Base-by-base conservation (phyloP, 2,113 vertebrate genomes). In the Syngnathus typhle region DNA sequence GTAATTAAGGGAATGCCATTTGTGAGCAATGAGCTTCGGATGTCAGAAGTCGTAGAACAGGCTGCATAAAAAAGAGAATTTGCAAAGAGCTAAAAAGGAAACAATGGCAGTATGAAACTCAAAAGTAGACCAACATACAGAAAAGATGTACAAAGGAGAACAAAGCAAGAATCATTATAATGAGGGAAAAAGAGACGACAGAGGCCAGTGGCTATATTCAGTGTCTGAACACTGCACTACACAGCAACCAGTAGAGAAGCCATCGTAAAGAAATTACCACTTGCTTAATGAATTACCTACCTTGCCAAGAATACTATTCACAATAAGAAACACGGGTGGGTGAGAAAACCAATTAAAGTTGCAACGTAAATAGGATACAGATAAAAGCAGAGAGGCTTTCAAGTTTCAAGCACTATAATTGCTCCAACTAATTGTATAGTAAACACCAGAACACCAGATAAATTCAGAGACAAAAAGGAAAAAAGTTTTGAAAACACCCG, bases 201-300 rank as follows among this genome's bases (percentile, higher is more conserved):
- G 62, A 65, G 63, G 68, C 75, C n/a, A 65, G 36, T 47, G 70
- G 70, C 62, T 66, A 68, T 70, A 73, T 75, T 60, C 44, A 56
- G 49, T 65, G 68, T 19, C 21, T 70, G 70, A 32, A 49, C 39
- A 62, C 39, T 51, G 21, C 59, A 55, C 12, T 70, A 76, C 74
- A 78, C 59, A 75, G 68, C 46, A 64, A 71, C 70, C 61, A 43
- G 69, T 79, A 79, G 78, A 43, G 67, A 80, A 79, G 78, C 72
- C 65, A 38, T 46, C 1, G 12, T 76, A 76, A 80, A 64, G 37
- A 72, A 78, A 70, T 70, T 41, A 38, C 52, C 60, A 44, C 5
- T 75, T 58, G 60, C 73, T 77, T 82, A 74, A 79, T 78, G 73
- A 85, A 82, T 79, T 61, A 70, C 78, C 73, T 3, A 2, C 32